Percentiles rank a stretch among this genome's conserved stretches.
phyloP scores from a whole-genome alignment of 64 coral and sea anemone genomes.

The Montipora cactus region DNA sequence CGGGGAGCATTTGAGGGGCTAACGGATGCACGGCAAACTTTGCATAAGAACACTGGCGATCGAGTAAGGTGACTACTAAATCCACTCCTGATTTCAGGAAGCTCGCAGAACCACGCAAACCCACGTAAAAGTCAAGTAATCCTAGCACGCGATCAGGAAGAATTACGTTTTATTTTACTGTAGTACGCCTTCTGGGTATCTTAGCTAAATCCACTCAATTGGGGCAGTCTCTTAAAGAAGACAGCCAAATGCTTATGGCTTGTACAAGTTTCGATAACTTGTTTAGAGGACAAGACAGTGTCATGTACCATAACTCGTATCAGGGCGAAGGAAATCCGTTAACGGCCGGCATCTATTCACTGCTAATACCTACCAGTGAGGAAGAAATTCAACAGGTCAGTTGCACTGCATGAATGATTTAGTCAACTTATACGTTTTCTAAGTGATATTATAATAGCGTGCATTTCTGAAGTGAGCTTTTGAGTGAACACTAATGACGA shows the following conservation, averaged over 20 bases:
- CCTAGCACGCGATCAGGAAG: slow-evolving; percentile 32
- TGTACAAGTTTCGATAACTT: slow-evolving; percentile 40
- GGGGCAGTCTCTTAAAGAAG: not conserved
- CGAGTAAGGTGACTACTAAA: not conserved
- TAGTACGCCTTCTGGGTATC: not conserved
- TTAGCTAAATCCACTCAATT: not conserved
- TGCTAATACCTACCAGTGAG: slow-evolving; percentile 60
- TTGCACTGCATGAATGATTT: not conserved
- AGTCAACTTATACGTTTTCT: not conserved
- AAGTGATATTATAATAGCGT: not conserved
- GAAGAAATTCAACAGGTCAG: slow-evolving; percentile 74
- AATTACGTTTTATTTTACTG: not conserved
- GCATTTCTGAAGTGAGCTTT: not conserved
- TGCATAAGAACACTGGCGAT: slow-evolving; percentile 42
- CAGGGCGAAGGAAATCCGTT: slow-evolving; percentile 59
- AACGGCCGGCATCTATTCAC: slow-evolving; percentile 67
- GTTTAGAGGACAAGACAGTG: slow-evolving; percentile 12
- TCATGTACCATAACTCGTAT: slow-evolving; percentile 34
- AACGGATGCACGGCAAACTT: slow-evolving; percentile 37
- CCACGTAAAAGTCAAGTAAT: slow-evolving; percentile 6
- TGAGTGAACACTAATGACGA: not conserved
- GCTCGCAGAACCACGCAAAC: slow-evolving; percentile 29
- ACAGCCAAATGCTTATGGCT: slow-evolving; percentile 37
- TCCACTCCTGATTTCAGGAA: not conserved
- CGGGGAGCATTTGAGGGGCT: slow-evolving; percentile 16